Conservation (phyloP, 2,888 invertebrate species). For the Drosophila birchii region DNA sequence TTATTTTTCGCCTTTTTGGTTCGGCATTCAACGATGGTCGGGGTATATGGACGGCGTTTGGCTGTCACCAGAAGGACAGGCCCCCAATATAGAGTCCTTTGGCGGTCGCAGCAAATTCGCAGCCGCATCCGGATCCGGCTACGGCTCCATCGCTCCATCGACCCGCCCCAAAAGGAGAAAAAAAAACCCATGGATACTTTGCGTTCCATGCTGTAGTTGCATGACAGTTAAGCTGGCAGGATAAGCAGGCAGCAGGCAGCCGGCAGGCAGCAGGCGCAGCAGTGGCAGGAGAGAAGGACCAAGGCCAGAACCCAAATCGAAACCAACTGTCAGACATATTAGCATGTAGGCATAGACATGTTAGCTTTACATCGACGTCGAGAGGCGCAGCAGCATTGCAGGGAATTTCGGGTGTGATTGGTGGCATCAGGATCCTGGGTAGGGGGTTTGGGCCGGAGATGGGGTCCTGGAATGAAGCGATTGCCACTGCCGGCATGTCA, state of each 20-base stretch:
- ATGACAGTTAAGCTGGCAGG: constrained; percentile 77
- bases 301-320: constrained; percentile 50
- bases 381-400: constrained; percentile 21
- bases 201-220: constrained; percentile 68
- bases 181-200: constrained; percentile 70
- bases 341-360: constrained; percentile 74
- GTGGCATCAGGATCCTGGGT: constrained; percentile 6
- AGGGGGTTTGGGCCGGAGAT: constrained; percentile 6
- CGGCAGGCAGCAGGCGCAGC: constrained; percentile 11
- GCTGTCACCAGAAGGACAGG: constrained; percentile 53
- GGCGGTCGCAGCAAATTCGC: constrained; percentile 37
- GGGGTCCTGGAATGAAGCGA: constrained; percentile 35
- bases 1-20: constrained; percentile 74
- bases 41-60: not conserved
- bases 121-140: constrained; percentile 47
- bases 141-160: constrained; percentile 19
- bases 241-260: constrained; percentile 57
- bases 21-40: constrained; percentile 3
- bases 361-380: constrained; percentile 40
- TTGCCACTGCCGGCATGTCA: constrained; percentile 38
- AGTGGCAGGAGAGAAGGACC: constrained; percentile 8
- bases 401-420: constrained; percentile 33
- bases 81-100: constrained; percentile 37
- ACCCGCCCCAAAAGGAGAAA: constrained; percentile 36
- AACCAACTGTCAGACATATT: constrained; percentile 79